Conservation (phyloP, 2,888 invertebrate genomes). For the Galerucella calmariensis region DNA sequence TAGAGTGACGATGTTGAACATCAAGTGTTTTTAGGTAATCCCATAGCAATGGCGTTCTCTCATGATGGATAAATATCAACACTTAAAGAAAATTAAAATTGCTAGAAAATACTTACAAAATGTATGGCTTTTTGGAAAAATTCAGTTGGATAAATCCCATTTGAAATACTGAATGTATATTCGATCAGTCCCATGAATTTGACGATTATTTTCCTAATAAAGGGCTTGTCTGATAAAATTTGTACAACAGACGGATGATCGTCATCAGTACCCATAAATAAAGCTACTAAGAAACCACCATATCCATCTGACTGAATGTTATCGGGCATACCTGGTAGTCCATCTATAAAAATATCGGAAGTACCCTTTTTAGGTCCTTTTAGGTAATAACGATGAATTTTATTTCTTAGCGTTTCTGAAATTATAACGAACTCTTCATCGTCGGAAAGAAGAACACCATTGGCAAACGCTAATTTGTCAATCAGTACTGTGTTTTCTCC, state of each 20-base stretch:
- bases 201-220: slow-evolving; percentile 74
- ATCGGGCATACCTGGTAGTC: slow-evolving; percentile 82
- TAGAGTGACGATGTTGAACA: too few species aligned
- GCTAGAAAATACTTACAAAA: slow-evolving; percentile 65
- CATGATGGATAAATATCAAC: too few species aligned
- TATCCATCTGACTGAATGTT: slow-evolving; percentile 68
- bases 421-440: slow-evolving; percentile 86
- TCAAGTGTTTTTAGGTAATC: too few species aligned
- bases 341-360: slow-evolving; percentile 82
- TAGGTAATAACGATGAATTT: slow-evolving; percentile 81
- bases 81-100: too few species aligned
- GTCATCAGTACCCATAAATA: slow-evolving; percentile 69
- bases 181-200: slow-evolving; percentile 72
- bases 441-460: slow-evolving; percentile 86
- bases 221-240: slow-evolving; percentile 72
- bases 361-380: slow-evolving; percentile 81
- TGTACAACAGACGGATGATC: slow-evolving; percentile 70
- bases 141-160: slow-evolving; percentile 75
- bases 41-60: too few species aligned
- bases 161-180: slow-evolving; percentile 72
- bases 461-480: slow-evolving; percentile 84
- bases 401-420: slow-evolving; percentile 74
- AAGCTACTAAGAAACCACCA: slow-evolving; percentile 75
- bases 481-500: slow-evolving; percentile 81
- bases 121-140: slow-evolving; percentile 72